These are phyloP conservation scores for Oophaga pumilio DNA, from an alignment of 2,113 vertebrate species.

Conservation along the genomic window DNA sequence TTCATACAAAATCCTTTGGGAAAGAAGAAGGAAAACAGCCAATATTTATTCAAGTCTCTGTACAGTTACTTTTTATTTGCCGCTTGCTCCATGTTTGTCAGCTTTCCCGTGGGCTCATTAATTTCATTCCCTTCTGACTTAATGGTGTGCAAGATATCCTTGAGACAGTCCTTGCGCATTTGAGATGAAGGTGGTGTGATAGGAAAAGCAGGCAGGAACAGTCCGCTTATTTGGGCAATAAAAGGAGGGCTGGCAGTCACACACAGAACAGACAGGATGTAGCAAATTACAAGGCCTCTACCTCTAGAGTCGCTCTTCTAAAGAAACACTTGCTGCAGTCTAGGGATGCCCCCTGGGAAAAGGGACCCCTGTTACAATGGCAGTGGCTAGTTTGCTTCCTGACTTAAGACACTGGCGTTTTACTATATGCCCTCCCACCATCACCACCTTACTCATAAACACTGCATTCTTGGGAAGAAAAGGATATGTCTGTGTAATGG, in stretches of 20 bases:
- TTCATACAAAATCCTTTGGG: slow-evolving; percentile 28
- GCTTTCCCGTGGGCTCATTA: slow-evolving; percentile 52
- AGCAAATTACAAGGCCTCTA: slow-evolving; percentile 64
- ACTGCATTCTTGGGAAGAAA: background rate
- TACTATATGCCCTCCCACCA: slow-evolving; percentile 43
- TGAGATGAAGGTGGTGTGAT: slow-evolving; percentile 62
- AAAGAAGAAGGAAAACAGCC: slow-evolving; percentile 5
- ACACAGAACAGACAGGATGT: slow-evolving; percentile 63
- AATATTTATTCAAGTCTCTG: slow-evolving; percentile 55
- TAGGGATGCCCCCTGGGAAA: slow-evolving; percentile 65
- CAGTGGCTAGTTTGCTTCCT: slow-evolving; percentile 63
- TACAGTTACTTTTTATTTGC: slow-evolving; percentile 58
- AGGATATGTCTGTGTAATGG: slow-evolving; percentile 24
- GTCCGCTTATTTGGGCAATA: slow-evolving; percentile 67
- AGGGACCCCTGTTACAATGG: slow-evolving; percentile 55
- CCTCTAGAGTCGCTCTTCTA: slow-evolving; percentile 61
- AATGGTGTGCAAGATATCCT: slow-evolving; percentile 56
- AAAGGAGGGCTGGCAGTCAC: slow-evolving; percentile 63
- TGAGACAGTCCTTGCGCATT: slow-evolving; percentile 54
- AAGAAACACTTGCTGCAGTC: slow-evolving; percentile 58
- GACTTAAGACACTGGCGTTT: slow-evolving; percentile 61
- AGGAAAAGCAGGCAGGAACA: slow-evolving; percentile 60
- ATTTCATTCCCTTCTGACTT: slow-evolving; percentile 48
- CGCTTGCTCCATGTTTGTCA: slow-evolving; percentile 57
- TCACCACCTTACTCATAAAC: slow-evolving; percentile 42